phyloP scores from a whole-genome alignment of 2,113 vertebrate genomes.

The Microtus oregoni region DNA sequence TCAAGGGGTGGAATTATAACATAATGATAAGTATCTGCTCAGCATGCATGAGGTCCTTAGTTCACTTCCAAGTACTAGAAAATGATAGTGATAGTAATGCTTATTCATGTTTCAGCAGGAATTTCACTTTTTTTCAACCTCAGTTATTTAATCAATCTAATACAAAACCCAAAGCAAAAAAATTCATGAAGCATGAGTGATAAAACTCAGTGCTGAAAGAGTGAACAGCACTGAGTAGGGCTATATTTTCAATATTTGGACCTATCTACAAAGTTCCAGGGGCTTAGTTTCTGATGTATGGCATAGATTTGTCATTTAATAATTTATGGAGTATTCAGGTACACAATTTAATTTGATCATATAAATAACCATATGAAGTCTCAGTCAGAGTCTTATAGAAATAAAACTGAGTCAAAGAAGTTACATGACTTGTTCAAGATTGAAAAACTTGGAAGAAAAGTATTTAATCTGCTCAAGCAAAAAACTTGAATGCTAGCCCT shows the following conservation, averaged over 20 bases:
- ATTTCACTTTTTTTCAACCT: conserved; percentile 19
- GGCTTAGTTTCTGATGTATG: conserved; percentile 36
- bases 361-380: conserved; percentile 52
- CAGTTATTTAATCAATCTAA: conserved; percentile 42
- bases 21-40: background rate
- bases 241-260: background rate
- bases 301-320: conserved; percentile 27
- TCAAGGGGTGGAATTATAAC: background rate
- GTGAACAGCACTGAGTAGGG: background rate
- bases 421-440: conserved; percentile 30
- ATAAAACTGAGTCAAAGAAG: background rate
- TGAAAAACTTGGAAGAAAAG: background rate
- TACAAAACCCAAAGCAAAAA: conserved; percentile 55
- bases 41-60: background rate
- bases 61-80: background rate
- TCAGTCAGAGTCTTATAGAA: background rate
- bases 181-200: background rate
- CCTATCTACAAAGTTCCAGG: background rate
- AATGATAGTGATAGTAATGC: background rate
- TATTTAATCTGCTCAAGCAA: conserved; percentile 36
- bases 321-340: background rate
- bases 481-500: background rate
- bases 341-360: conserved; percentile 49
- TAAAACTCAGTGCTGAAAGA: conserved; percentile 49
- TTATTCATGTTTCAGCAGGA: conserved; percentile 13